Evolutionary conservation across 2,113 vertebrate genomes (phyloP).

Genomic region (Microtus ochrogaster): DNA sequence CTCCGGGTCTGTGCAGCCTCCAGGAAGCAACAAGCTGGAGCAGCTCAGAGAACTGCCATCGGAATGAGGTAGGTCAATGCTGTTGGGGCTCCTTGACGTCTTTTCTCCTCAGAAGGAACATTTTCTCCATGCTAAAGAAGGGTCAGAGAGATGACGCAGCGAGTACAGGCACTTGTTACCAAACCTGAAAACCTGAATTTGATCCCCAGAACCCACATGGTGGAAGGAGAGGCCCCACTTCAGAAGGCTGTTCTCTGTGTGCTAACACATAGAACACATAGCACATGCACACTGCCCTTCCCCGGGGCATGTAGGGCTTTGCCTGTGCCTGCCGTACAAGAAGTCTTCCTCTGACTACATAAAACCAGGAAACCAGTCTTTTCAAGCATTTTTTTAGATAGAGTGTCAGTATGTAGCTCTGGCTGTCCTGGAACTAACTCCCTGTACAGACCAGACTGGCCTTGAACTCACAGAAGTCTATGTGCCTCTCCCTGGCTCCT

Average conservation of each 20-base stretch:
- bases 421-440: not conserved
- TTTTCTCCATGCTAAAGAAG: not conserved
- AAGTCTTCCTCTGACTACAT: no score
- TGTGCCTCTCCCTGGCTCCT: not conserved
- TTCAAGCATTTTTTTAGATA: not conserved
- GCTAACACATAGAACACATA: not conserved
- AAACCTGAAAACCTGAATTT: not conserved
- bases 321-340: no score
- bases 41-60: accelerated
- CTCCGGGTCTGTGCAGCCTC: not conserved
- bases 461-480: not conserved
- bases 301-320: not conserved
- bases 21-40: not conserved
- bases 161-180: not conserved
- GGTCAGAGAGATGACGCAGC: not conserved
- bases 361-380: not conserved
- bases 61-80: no score
- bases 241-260: not conserved
- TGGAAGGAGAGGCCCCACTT: not conserved
- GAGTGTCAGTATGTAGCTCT: not conserved
- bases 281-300: not conserved
- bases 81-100: not conserved
- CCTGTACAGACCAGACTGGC: not conserved
- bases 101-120: not conserved
- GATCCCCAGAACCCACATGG: not conserved